Evolutionary conservation across 1,140 invertebrate genomes (phyloP), one percentile per base, ranked within the genome.

Genomic region (Chlorops oryzae): DNA sequence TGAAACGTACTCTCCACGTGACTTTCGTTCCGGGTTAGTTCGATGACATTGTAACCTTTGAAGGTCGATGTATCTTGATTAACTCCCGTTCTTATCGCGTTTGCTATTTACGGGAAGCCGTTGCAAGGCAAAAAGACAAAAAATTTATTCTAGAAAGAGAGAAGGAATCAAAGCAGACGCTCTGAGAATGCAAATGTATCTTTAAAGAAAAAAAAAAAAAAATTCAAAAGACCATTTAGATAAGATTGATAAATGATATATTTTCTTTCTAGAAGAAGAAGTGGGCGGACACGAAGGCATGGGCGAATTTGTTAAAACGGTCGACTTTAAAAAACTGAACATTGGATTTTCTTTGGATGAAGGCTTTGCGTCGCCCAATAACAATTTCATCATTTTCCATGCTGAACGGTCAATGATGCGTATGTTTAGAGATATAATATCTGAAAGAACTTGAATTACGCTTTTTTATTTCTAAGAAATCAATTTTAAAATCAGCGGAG

Each of bases 311-410:
- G 79, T 91, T 1, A 61, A 82, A 15, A 83, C 81, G 1, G 69
- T 84, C 34, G 80, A 86, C 35, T 95, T 94, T 63, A 80, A 82
- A 61, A 72, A 80, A n/a, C 69, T 96, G 21, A 94, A 95, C 63
- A 74, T 94, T 51, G 91, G 87, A 1, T 90, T 93, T 75, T 81
- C 85, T 20, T 70, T 96, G 35, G 92, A 96, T 74, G 93, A 96
- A 77, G 91, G 58, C 9, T 62, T 86, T 43, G 79, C 83, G 3
- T 81, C 75, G 62, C 72, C 76, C 12, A 77, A 70, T 22, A 78
- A 86, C 23, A 71, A 74, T 18, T 88, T 80, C 67, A 71, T 75
- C 32, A 63, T 88, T 10, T 90, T 82, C 68, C 83, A 88, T 72
- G 87, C 81, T 13, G 87, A 91, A 73, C 74, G 85, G 56, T 73